Evolutionary conservation across 2,797 vertebrate genomes (phyloP).

Genomic region (Onychomys torridus): DNA sequence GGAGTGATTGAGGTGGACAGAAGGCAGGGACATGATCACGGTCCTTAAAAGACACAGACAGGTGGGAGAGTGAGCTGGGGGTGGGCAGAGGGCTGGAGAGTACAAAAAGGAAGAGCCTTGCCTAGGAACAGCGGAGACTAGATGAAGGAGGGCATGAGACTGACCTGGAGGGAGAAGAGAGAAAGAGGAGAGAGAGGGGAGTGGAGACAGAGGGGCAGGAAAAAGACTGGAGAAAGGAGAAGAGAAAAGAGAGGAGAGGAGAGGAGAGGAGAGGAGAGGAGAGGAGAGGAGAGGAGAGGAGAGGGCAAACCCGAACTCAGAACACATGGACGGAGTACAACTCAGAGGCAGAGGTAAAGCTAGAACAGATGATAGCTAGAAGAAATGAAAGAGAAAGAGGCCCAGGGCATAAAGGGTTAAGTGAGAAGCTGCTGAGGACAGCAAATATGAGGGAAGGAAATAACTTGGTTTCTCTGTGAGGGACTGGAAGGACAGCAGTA

Average conservation of each 20-base stretch:
- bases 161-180: neutral
- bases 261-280: neutral
- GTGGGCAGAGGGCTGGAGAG: slow-evolving; percentile 88
- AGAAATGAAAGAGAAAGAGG: neutral
- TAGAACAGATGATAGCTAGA: neutral
- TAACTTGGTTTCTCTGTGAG: neutral
- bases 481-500: neutral
- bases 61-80: slow-evolving; percentile 90
- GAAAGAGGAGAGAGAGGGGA: no score
- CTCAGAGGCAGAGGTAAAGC: neutral
- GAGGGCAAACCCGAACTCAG: no score
- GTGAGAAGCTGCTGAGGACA: neutral
- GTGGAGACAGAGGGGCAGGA: neutral
- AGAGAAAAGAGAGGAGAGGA: neutral
- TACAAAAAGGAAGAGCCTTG: slow-evolving; percentile 82
- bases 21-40: slow-evolving; percentile 92
- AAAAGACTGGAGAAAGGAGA: neutral
- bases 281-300: no score
- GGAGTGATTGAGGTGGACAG: slow-evolving; percentile 97
- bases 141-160: slow-evolving; percentile 22
- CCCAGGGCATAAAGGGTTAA: neutral
- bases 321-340: neutral
- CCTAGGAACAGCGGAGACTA: slow-evolving; percentile 40
- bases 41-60: slow-evolving; percentile 97
- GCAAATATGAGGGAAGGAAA: fast-evolving